phyloP scores from a whole-genome alignment of 2,888 invertebrate genomes.

The Steinernema carpocapsae region DNA sequence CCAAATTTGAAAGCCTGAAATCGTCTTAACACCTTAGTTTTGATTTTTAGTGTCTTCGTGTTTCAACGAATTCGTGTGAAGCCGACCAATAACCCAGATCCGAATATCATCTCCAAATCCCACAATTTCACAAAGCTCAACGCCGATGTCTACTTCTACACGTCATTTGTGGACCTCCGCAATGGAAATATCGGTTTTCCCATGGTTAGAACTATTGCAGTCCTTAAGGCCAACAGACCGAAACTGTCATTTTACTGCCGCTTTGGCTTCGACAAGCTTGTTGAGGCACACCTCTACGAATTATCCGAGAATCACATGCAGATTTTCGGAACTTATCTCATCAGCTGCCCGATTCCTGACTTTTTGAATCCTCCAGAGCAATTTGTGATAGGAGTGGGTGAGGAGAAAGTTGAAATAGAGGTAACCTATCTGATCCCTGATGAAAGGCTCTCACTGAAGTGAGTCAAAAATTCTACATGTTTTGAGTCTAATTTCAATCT shows the following conservation, averaged over 20 bases:
- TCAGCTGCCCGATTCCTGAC: slow-evolving; percentile 43
- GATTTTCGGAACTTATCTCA: slow-evolving; percentile 41
- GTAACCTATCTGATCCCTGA: slow-evolving; percentile 11
- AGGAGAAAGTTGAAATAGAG: neutral
- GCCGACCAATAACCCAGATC: neutral
- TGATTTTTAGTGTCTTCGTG: too few relatives aligned
- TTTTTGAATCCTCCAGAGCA: neutral
- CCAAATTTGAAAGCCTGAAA: too few relatives aligned
- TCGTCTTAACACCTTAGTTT: too few relatives aligned
- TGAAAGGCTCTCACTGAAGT: neutral
- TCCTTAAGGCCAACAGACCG: neutral
- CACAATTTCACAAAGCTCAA: neutral
- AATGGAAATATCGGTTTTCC: slow-evolving; percentile 22
- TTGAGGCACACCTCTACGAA: slow-evolving; percentile 41
- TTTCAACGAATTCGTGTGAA: neutral
- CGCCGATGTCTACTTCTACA: neutral
- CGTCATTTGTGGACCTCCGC: slow-evolving; percentile 18
- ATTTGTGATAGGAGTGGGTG: neutral
- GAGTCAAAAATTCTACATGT: neutral
- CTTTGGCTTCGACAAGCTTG: neutral
- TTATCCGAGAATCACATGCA: slow-evolving; percentile 50
- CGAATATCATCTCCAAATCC: neutral
- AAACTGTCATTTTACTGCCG: neutral
- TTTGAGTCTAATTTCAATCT: neutral
- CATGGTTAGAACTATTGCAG: neutral